Base-by-base conservation (phyloP, 2,797 vertebrate species). In the Cynodonichthys magdalenae region DNA sequence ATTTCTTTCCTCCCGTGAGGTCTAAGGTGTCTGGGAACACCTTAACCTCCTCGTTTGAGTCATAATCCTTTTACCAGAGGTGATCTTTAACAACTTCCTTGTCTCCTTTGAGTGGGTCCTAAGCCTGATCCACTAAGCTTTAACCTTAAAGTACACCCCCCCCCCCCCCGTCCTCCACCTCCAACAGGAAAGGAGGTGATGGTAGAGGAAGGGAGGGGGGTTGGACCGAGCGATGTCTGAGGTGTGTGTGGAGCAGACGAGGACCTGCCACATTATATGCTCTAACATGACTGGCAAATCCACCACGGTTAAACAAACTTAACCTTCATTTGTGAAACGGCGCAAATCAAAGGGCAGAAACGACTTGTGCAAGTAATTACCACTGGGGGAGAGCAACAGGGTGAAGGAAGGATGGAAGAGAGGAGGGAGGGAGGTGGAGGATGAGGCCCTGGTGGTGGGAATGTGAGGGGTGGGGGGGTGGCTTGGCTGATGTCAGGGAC, bases 241-340 rank as follows among this genome's bases (percentile, higher is more conserved):
- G 90, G 31, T 24, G 92, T 91, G 90, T 92, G 89, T 84, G 91
- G 89, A 77, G 79, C 88, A 91, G 85, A 77, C 81, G 73, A 92
- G 89, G 91, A 93, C 93, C 91, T 90, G 90, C 85, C 88, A 90
- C 94, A 96, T 96, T 96, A 97, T 99, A 99, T 99, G 97, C 97
- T 94, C 94, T 95, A 95, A 94, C 97, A 99, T 99, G 97, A 94
- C 94, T 94, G 92, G 95, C 96, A 96, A 96, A 97, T 95, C 95
- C 94, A 90, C 90, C 92, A 93, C 94, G 95, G 96, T 96, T 98
- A 97, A 99, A 96, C 96, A 97, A 99, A 99, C 96, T 97, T 98
- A 98, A 98, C 97, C 97, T 99, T 98, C 96, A 99, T 98, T 96
- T 97, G 95, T 94, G 93, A 95, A 96, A 95, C 92, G 89, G 95